A percentile compares a stretch with the other conserved stretches of the same genome.
phyloP scores from a whole-genome alignment of 1,140 invertebrate species.

The Brachionus calyciflorus region DNA sequence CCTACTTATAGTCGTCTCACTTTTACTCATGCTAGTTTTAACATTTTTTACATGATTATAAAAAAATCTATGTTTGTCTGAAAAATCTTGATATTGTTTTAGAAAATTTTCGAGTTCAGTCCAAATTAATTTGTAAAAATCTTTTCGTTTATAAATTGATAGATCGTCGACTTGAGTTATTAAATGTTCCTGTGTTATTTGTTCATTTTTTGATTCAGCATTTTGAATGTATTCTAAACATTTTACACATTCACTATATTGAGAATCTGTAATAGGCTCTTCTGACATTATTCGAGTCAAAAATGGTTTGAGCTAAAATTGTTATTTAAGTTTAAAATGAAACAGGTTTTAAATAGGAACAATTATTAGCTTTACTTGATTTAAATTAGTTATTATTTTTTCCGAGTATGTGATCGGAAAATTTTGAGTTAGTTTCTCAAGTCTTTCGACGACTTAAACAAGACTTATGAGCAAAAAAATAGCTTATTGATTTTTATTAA shows the following conservation, averaged over 20 bases:
- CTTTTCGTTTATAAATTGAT: constrained; percentile 12
- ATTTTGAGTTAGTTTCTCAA: constrained; percentile 77
- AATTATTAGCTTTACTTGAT: constrained; percentile 69
- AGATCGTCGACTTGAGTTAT: neutral
- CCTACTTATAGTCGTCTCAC: neutral
- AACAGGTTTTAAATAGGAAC: neutral
- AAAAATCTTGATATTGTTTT: constrained; percentile 28
- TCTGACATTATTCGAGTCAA: neutral
- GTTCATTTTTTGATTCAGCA: constrained; percentile 29
- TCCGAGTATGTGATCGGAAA: constrained; percentile 88
- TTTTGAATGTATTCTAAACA: constrained; percentile 29
- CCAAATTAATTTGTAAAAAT: constrained; percentile 23
- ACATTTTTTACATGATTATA: constrained; percentile 34
- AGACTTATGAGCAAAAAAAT: constrained; percentile 47
- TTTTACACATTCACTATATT: constrained; percentile 45
- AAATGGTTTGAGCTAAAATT: constrained; percentile 20
- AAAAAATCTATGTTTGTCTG: constrained; percentile 34
- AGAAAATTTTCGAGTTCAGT: constrained; percentile 13
- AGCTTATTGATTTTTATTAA: constrained; percentile 19
- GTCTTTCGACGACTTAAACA: constrained; percentile 65
- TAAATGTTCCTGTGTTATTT: neutral
- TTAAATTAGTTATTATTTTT: constrained; percentile 82
- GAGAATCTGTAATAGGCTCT: constrained; percentile 21
- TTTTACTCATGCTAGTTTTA: neutral
- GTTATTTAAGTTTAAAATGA: neutral